Evolutionary conservation across 2,113 vertebrate genomes (phyloP), one percentile per base, ranked within the genome.

Genomic region (Aplodontia rufa): DNA sequence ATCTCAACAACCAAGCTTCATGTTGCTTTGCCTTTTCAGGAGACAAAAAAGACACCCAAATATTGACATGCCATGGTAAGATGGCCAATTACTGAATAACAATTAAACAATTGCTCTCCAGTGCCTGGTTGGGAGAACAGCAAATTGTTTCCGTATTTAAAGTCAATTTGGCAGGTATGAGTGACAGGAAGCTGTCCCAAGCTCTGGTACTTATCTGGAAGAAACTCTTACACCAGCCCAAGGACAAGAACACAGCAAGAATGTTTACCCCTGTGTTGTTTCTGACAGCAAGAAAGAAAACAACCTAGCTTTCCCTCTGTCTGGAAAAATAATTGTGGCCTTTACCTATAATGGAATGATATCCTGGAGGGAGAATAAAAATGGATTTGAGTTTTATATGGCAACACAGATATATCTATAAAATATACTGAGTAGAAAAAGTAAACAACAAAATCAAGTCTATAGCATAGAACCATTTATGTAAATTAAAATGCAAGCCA

Each of bases 371-470:
- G 79, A 42, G 42, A 72, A 80, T 40, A 55, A 92, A 97, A 96
- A 96, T 55, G 42, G 40, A 79, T 97, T 90, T n/a, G 5, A 78
- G 89, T 89, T 90, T 93, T 82, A 76, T 78, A 42, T 30, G 87
- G 79, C n/a, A 94, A 95, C 49, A 62, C 53, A 72, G 80, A 68
- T 83, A 90, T 79, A 92, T 92, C 74, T 92, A 95, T 87, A 94
- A 86, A 92, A 83, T n/a, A 92, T 64, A 95, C 42, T 62, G n/a
- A 79, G 47, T 30, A 74, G 53, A 68, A 94, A 95, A 94, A 87
- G 58, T 80, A 85, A 90, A 87, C 66, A 74, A 72, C 69, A 87
- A 60, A 90, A 90, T 47, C 26, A 90, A n/a, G 17, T 82, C 53
- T 75, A 35, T 24, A 55, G 26, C 30, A 95, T 16, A 83, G 75